phyloP scores from a whole-genome alignment of 2,797 vertebrate genomes.

The Spinibarbus caldwelli region DNA sequence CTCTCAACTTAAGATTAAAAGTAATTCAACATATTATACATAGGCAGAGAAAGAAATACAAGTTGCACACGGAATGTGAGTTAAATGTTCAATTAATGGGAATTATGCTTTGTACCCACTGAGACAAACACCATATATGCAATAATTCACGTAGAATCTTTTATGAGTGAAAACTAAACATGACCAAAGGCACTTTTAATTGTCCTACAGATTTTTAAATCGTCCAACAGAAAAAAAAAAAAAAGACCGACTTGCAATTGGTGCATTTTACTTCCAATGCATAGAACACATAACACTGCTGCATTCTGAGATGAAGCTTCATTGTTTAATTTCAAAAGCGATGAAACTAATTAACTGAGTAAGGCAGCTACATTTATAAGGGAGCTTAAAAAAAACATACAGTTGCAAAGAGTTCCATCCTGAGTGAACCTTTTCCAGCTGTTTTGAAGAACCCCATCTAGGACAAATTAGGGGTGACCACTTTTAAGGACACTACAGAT shows the following conservation, averaged over 20 bases:
- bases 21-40: not conserved
- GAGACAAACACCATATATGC: conserved; percentile 12
- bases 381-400: not conserved
- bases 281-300: conserved; percentile 11
- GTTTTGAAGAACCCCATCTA: not conserved
- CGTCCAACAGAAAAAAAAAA: not conserved
- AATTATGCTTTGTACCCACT: not conserved
- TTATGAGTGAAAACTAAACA: not conserved
- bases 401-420: conserved; percentile 15
- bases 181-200: conserved; percentile 38
- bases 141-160: not conserved
- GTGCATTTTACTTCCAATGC: conserved; percentile 13
- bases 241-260: not conserved
- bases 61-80: conserved; percentile 18
- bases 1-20: not conserved
- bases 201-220: conserved; percentile 9
- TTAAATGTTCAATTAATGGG: conserved; percentile 12
- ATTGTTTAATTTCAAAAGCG: not conserved
- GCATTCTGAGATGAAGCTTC: not conserved
- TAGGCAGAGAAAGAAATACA: not conserved
- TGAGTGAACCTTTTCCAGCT: conserved; percentile 40
- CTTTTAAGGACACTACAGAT: conserved; percentile 11
- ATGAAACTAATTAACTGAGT: not conserved
- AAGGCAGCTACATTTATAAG: conserved; percentile 11
- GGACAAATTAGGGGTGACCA: not conserved